A percentile compares a stretch with the other conserved stretches of the same genome.
These are phyloP conservation scores for Eonycteris spelaea DNA, from an alignment of 2,113 vertebrate species.

Conservation along the genomic window DNA sequence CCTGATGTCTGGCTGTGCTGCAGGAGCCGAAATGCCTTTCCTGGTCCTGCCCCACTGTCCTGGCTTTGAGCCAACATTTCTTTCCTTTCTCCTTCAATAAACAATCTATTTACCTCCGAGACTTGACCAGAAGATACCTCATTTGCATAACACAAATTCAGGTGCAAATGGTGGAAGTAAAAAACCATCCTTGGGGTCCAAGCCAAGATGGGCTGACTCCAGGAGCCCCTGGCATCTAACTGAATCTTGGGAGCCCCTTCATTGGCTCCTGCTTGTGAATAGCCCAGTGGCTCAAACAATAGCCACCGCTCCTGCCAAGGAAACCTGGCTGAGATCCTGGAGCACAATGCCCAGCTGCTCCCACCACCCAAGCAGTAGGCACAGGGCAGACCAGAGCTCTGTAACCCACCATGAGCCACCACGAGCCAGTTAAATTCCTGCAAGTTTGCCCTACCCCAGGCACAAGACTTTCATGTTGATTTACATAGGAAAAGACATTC, in stretches of 20 bases:
- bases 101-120: background rate
- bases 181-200: background rate
- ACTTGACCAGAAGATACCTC: background rate
- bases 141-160: background rate
- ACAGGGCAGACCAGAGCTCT: background rate
- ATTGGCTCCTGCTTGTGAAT: background rate
- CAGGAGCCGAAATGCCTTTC: background rate
- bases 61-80: background rate
- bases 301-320: constrained; percentile 15
- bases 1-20: background rate
- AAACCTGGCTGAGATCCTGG: constrained; percentile 47
- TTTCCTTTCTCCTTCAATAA: constrained; percentile 25
- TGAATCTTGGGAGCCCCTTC: background rate
- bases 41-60: background rate
- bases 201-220: background rate
- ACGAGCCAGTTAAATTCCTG: background rate
- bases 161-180: background rate
- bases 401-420: background rate
- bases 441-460: background rate
- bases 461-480: background rate
- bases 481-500: background rate
- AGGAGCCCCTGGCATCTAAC: background rate
- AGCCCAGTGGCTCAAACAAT: background rate
- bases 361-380: background rate
- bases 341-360: background rate